These are phyloP conservation scores for Agrotis exclamationis DNA, from an alignment of 2,888 invertebrate genomes.

Conservation along the genomic window DNA sequence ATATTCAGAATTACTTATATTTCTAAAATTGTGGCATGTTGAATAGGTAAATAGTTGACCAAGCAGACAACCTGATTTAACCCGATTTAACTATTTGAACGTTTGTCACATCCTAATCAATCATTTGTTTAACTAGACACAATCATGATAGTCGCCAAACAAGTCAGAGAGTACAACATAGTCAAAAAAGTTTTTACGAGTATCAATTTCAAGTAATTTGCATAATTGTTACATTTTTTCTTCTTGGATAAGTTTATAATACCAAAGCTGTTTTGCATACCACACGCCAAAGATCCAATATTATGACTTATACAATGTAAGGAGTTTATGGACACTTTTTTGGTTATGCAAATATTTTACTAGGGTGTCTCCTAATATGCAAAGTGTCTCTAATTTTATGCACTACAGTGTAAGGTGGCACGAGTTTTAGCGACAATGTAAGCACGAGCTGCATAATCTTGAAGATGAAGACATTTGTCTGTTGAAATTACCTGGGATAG, in stretches of 20 bases:
- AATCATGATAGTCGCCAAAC: neutral
- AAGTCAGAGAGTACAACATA: neutral
- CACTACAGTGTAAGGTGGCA: constrained; percentile 64
- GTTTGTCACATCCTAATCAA: too few relatives aligned
- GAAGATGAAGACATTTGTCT: constrained; percentile 25
- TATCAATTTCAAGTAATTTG: constrained; percentile 28
- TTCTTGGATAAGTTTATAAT: constrained; percentile 20
- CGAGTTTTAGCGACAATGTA: constrained; percentile 41
- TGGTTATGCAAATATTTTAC: constrained; percentile 53
- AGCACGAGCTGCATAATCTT: constrained; percentile 50
- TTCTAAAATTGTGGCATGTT: neutral
- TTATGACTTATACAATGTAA: constrained; percentile 37
- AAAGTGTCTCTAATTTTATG: constrained; percentile 70
- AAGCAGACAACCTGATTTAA: neutral
- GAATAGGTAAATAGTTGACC: too few relatives aligned
- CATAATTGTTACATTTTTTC: constrained; percentile 10
- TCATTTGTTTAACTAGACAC: too few relatives aligned
- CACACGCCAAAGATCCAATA: constrained; percentile 52
- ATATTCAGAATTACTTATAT: neutral
- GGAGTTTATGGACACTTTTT: constrained; percentile 46
- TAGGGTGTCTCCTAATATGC: constrained; percentile 63
- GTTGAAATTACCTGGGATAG: neutral
- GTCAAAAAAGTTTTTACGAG: neutral
- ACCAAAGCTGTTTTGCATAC: constrained; percentile 43
- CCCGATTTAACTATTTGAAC: too few relatives aligned